phyloP scores from a whole-genome alignment of 2,888 invertebrate genomes.

The Bembecia ichneumoniformis region DNA sequence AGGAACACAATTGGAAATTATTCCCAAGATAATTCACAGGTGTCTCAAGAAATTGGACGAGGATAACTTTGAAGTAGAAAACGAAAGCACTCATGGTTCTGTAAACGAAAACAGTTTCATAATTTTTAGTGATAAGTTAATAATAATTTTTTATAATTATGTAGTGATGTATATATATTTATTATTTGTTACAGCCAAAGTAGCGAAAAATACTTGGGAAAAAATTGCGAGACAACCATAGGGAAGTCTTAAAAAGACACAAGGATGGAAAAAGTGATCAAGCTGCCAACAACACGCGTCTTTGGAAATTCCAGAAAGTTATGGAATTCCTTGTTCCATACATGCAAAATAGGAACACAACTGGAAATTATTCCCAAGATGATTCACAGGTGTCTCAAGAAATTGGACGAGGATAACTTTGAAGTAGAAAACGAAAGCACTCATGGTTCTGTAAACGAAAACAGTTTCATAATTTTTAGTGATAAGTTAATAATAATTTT shows the following conservation, averaged over 20 bases:
- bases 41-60: too few relatives aligned
- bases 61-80: too few relatives aligned
- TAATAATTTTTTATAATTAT: too few relatives aligned
- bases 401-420: background rate
- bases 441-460: too few relatives aligned
- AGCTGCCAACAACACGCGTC: constrained; percentile 8
- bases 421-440: too few relatives aligned
- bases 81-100: too few relatives aligned
- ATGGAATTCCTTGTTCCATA: background rate
- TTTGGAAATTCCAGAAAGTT: constrained; percentile 7
- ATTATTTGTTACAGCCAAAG: constrained; percentile 8
- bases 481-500: too few relatives aligned
- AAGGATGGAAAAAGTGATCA: background rate
- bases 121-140: too few relatives aligned
- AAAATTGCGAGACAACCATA: constrained; percentile 11
- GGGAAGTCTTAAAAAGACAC: constrained; percentile 11
- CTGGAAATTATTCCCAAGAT: constrained; percentile 5
- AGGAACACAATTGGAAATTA: constrained; percentile 6
- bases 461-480: too few relatives aligned
- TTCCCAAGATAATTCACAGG: too few relatives aligned
- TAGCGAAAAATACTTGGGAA: constrained; percentile 9
- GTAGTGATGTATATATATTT: background rate
- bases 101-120: too few relatives aligned
- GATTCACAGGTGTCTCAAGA: constrained; percentile 4
- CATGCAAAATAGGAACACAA: constrained; percentile 8